Base-by-base conservation (phyloP, 2,113 vertebrate species). In the Columbina picui region DNA sequence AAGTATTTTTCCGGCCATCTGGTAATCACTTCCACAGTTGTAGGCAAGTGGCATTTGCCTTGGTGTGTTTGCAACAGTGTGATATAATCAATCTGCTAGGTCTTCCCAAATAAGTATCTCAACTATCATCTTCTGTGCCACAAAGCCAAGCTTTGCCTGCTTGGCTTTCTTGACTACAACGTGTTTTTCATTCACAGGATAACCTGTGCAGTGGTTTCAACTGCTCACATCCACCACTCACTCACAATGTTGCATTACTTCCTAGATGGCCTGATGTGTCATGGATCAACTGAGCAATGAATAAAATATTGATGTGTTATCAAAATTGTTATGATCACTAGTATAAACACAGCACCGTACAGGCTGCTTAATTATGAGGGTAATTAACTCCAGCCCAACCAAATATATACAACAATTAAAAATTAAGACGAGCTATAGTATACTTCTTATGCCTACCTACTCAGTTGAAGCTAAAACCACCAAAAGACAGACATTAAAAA, bases 181-280 rank as follows among this genome's bases (percentile, higher is more conserved):
- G 38, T 2, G 2, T 69, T 95, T 64, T 86, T 15, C 25, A 52
- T 47, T 84, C 36, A 38, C 21, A n/a, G 12, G 22, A n/a, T n/a
- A 60, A 75, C 5, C 11, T 23, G 12, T 39, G 7, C 15, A 36
- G 12, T 8, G 12, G 26, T 69, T 30, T 82, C 30, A 78, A 1
- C 1, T 39, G 23, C 7, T 49, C 27, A 30, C 12, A 26, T 32
- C 39, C 11, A 32, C 5, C 4, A 10, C 12, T n/a, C 0, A 0
- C 53, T 15, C 16, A 53, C 7, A 47, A 13, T 10, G 14, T 39
- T 71, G 5, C 23, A 63, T 50, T 6, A 13, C 6, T 67, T 67
- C 13, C 41, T 56, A 36, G 13, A 41, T 34, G 6, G 34, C 38
- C 43, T 64, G 7, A 32, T 67, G 16, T n/a, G 26, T 63, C 27